phyloP scores from a whole-genome alignment of 2,797 vertebrate species.

The Anabacerthia variegaticeps region DNA sequence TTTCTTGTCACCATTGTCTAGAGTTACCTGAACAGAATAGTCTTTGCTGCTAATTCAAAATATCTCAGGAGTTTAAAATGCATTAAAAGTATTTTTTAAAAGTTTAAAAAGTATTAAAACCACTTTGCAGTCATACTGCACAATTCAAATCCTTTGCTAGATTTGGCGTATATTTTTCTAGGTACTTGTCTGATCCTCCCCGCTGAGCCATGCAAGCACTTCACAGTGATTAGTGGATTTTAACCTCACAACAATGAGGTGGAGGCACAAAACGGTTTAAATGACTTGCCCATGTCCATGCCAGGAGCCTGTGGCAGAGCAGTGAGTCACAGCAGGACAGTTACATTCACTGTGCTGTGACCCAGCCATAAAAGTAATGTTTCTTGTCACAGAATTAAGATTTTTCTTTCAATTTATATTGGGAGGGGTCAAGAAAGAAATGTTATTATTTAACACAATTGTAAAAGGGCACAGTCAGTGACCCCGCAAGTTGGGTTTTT shows the following conservation, averaged over 20 bases:
- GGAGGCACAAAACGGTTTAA: background rate
- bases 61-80: background rate
- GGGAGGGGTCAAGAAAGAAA: constrained; percentile 41
- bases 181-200: background rate
- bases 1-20: background rate
- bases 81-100: background rate
- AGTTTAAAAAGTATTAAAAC: background rate
- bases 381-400: constrained; percentile 32
- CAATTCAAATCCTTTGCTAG: background rate
- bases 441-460: constrained; percentile 59
- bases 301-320: constrained; percentile 37
- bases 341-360: background rate
- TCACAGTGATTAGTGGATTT: constrained; percentile 8
- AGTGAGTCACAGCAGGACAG: constrained; percentile 9
- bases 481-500: background rate
- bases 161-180: background rate
- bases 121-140: background rate
- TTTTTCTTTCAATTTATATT: background rate
- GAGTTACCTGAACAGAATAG: background rate
- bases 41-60: background rate
- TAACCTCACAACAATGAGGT: background rate
- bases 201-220: background rate
- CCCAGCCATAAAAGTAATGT: background rate
- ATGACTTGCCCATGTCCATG: background rate
- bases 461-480: background rate